These are phyloP conservation scores for Hydrotaea cyrtoneurina DNA, from an alignment of 2,888 invertebrate species.

Conservation along the genomic window DNA sequence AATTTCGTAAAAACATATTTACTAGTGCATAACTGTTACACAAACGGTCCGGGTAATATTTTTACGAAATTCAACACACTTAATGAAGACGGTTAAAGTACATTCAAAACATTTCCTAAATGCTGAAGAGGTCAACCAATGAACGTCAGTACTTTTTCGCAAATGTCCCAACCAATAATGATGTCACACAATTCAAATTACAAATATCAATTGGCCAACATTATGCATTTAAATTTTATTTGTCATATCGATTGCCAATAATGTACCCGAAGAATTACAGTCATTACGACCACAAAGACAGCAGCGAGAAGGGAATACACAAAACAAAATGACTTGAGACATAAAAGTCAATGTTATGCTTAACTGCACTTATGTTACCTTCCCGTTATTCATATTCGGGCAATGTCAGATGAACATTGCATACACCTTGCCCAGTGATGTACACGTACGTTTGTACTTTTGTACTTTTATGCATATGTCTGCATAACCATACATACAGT, in stretches of 20 bases:
- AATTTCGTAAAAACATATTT: too few relatives aligned
- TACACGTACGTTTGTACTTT: not conserved
- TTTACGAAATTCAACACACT: too few relatives aligned
- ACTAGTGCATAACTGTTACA: too few relatives aligned
- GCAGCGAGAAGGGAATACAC: not conserved
- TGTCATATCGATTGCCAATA: not conserved
- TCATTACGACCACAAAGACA: not conserved
- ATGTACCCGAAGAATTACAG: not conserved
- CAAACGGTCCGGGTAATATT: too few relatives aligned
- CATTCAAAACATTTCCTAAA: too few relatives aligned
- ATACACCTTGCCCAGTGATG: not conserved
- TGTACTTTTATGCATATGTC: too few relatives aligned
- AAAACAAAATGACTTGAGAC: not conserved
- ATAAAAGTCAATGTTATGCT: conserved; percentile 28
- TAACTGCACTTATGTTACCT: conserved; percentile 15
- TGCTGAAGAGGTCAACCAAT: too few relatives aligned
- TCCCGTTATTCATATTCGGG: conserved; percentile 29
- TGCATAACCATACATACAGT: not conserved
- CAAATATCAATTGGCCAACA: conserved; percentile 9
- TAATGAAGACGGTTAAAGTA: too few relatives aligned
- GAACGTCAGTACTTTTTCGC: too few relatives aligned
- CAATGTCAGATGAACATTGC: not conserved
- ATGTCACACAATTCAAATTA: conserved; percentile 1
- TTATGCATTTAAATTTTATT: conserved; percentile 9
- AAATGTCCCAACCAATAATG: not conserved